Evolutionary conservation across 2,113 vertebrate species (phyloP).

Genomic region (Embiotoca jacksoni): DNA sequence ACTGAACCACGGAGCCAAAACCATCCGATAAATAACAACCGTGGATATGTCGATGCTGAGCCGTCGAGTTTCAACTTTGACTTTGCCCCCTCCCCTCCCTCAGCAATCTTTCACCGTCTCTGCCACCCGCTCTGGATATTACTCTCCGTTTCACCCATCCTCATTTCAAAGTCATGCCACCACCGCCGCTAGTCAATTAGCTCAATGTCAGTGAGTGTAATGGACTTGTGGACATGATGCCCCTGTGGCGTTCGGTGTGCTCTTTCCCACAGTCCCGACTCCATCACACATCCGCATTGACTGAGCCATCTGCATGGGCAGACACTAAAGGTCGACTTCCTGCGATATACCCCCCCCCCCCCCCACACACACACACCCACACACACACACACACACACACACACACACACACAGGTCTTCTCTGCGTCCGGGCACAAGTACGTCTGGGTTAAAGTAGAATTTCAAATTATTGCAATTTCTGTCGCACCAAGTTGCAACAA

Average conservation of each 20-base stretch:
- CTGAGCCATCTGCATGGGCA: conserved; percentile 45
- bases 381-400: neutral
- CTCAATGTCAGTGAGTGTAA: conserved; percentile 75
- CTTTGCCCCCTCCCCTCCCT: neutral
- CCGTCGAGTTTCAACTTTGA: conserved; percentile 31
- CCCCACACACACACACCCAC: too few species aligned
- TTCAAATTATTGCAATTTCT: conserved; percentile 6
- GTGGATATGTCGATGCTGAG: conserved; percentile 35
- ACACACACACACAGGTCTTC: conserved; percentile 4
- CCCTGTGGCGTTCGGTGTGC: conserved; percentile 68
- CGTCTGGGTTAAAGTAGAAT: conserved; percentile 2
- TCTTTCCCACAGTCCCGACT: conserved; percentile 56
- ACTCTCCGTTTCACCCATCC: conserved; percentile 13
- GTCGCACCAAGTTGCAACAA: neutral
- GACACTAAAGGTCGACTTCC: conserved; percentile 76
- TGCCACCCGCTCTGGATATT: conserved; percentile 21
- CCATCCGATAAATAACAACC: conserved; percentile 40
- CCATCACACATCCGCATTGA: conserved; percentile 43
- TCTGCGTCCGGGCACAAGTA: conserved; percentile 6
- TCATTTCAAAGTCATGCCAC: conserved; percentile 53
- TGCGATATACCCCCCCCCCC: conserved; percentile 57
- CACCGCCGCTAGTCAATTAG: conserved; percentile 71
- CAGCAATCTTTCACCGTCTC: neutral
- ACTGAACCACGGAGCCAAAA: conserved; percentile 41
- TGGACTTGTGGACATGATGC: conserved; percentile 66